Conservation (phyloP, 2,888 invertebrate genomes). For the Orthosia gothica region DNA sequence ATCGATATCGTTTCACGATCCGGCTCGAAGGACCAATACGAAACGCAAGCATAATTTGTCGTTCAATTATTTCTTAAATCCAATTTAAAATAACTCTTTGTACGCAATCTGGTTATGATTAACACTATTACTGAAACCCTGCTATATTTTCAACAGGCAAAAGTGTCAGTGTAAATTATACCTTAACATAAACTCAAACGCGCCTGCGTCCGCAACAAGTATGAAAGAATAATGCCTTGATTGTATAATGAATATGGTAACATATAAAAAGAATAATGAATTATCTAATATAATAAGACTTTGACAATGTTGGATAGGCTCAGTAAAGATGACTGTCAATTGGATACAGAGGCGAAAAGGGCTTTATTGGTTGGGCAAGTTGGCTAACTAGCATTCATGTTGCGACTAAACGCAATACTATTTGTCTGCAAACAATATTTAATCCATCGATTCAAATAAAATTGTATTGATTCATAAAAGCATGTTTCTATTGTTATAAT, state of each 20-base stretch:
- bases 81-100: neutral
- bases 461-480: slow-evolving; percentile 8
- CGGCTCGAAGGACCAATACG: slow-evolving; percentile 33
- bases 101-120: slow-evolving; percentile 20
- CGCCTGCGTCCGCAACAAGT: slow-evolving; percentile 77
- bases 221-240: slow-evolving; percentile 86
- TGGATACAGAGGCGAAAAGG: slow-evolving; percentile 80
- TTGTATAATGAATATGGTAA: slow-evolving; percentile 86
- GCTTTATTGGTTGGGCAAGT: slow-evolving; percentile 77
- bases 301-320: slow-evolving; percentile 86
- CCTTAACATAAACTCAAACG: slow-evolving; percentile 38
- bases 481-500: slow-evolving; percentile 28
- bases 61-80: neutral
- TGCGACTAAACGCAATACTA: slow-evolving; percentile 39
- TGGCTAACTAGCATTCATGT: slow-evolving; percentile 40
- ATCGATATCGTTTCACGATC: neutral
- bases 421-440: neutral
- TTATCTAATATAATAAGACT: slow-evolving; percentile 89
- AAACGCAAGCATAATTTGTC: neutral
- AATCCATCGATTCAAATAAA: slow-evolving; percentile 1
- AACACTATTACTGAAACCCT: slow-evolving; percentile 32
- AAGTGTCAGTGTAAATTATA: slow-evolving; percentile 41
- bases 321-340: slow-evolving; percentile 84
- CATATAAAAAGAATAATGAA: slow-evolving; percentile 84
- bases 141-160: slow-evolving; percentile 45